Base-by-base conservation (phyloP, 2,888 invertebrate species). In the Hypercompe scribonia region DNA sequence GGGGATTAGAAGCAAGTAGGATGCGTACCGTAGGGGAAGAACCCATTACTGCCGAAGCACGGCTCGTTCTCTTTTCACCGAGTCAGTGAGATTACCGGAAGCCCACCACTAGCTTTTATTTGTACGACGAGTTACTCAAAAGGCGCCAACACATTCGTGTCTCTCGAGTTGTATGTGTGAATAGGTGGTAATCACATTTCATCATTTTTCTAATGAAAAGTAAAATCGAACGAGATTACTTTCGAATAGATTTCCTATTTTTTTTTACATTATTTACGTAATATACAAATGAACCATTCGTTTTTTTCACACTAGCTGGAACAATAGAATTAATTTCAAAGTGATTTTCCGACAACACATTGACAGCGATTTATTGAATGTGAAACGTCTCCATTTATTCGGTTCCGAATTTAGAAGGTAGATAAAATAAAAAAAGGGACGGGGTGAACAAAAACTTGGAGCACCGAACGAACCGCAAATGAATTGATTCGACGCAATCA, bases 401-500 rank as follows among this genome's bases (percentile, higher is more conserved):
- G 50, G 28, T 50, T 21, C n/a, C 46, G 36, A 34, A 71, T 72
- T 54, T 67, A 67, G 71, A 71, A 81, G 77, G 76, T 78, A 80
- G 76, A 77, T 74, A 78, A 76, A 84, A 81, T 77, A 90, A 91
- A 92, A 91, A 91, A 88, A 83, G 84, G 80, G 75, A 82, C 90
- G 90, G 90, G 89, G 89, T 89, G 90, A 90, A 93, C 92, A 94
- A 93, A 94, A 94, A 93, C 89, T 80, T 82, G 76, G 85, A 82
- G 78, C 86, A 86, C 76, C 71, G 68, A 78, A 71, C 76, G 77
- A 68, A 84, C 89, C 91, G 89, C 90, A 93, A 94, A 93, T 92
- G 92, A 94, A 94, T 94, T 92, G 93, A 92, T 92, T 92, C 90
- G 88, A 88, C 87, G 90, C 90, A 94, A 94, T 93, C 92, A 93